Conservation (phyloP, 2,888 invertebrate species). For the Oxystoma pomonae region DNA sequence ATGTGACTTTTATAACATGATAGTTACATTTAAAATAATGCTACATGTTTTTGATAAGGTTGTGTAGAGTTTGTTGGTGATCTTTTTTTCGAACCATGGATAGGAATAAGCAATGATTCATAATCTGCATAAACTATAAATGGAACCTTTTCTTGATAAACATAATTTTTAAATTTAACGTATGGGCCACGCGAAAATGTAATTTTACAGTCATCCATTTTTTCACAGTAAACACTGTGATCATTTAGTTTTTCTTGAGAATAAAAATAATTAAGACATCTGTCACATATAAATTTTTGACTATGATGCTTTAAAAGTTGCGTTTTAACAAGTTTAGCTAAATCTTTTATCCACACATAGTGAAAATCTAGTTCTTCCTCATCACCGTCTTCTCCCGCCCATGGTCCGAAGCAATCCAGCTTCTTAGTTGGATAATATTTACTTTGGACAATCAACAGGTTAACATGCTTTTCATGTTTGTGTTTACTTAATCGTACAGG, state of each 20-base stretch:
- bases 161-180: conserved; percentile 11
- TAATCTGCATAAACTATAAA: background rate
- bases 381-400: background rate
- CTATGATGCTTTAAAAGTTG: conserved; percentile 13
- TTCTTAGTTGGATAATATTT: conserved; percentile 5
- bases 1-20: background rate
- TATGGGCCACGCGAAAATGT: conserved; percentile 4
- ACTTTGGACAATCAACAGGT: background rate
- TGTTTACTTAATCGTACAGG: background rate
- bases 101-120: background rate
- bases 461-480: background rate
- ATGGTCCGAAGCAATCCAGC: background rate
- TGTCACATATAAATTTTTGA: conserved; percentile 19
- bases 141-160: conserved; percentile 4
- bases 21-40: no score
- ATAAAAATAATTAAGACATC: conserved; percentile 27
- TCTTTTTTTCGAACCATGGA: background rate
- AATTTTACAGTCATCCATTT: conserved; percentile 15
- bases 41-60: background rate
- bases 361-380: background rate
- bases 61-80: background rate
- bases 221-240: conserved; percentile 9
- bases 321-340: background rate
- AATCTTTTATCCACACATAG: background rate
- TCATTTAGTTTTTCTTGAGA: conserved; percentile 8